These are phyloP conservation scores for Hirudo medicinalis DNA, from an alignment of 1,140 invertebrate genomes.

Conservation along the genomic window DNA sequence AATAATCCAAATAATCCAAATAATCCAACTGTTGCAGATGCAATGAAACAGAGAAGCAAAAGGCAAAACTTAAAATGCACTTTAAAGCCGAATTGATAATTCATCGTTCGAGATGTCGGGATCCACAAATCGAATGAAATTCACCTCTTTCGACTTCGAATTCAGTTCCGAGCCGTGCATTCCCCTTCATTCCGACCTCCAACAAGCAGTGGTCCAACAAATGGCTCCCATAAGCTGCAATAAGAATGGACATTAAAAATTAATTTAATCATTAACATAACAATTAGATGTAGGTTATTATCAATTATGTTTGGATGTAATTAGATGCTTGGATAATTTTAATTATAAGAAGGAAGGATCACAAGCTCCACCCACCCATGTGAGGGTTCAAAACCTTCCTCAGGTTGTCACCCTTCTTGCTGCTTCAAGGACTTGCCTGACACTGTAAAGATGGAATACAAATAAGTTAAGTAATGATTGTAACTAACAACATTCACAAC, in stretches of 20 bases:
- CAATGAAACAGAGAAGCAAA: too few relatives aligned
- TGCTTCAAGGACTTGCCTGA: constrained; percentile 49
- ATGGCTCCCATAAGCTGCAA: constrained; percentile 60
- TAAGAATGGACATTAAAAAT: too few relatives aligned
- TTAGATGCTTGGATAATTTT: too few relatives aligned
- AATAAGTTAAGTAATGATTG: background rate
- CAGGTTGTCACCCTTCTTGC: constrained; percentile 63
- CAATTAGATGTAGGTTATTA: too few relatives aligned
- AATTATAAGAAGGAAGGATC: background rate
- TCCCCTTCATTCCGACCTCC: constrained; percentile 53
- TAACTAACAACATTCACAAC: too few relatives aligned
- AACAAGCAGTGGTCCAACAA: constrained; percentile 77
- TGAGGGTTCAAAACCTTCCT: constrained; percentile 73
- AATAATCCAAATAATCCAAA: too few relatives aligned
- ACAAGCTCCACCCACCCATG: constrained; percentile 46
- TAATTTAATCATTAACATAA: too few relatives aligned
- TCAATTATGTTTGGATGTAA: too few relatives aligned
- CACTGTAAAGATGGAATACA: constrained; percentile 26
- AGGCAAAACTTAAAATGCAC: too few relatives aligned
- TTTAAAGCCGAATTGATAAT: too few relatives aligned
- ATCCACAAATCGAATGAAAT: background rate
- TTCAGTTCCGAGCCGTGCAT: constrained; percentile 48
- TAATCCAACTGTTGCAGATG: too few relatives aligned
- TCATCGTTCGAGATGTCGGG: too few relatives aligned
- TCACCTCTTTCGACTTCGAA: constrained; percentile 49